These are phyloP conservation scores for Sakesphorus luctuosus DNA, from an alignment of 2,113 vertebrate genomes.

Conservation along the genomic window DNA sequence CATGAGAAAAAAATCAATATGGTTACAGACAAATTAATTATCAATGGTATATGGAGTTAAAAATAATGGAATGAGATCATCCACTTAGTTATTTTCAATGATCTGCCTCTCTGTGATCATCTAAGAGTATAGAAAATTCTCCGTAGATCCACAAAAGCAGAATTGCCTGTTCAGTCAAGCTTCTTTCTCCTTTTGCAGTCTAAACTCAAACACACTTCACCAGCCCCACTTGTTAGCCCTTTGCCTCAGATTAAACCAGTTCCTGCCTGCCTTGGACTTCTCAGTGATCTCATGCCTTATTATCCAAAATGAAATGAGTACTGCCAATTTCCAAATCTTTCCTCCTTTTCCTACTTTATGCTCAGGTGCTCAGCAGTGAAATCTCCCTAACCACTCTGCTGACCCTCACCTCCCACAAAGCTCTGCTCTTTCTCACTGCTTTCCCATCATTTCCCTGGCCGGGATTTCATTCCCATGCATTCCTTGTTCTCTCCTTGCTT, in stretches of 20 bases:
- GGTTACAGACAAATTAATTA: slow-evolving; percentile 80
- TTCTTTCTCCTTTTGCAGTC: neutral
- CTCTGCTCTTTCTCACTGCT: neutral
- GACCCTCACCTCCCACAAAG: neutral
- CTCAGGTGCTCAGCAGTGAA: neutral
- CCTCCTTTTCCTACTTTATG: neutral
- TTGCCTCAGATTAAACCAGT: neutral
- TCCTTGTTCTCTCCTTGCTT: neutral
- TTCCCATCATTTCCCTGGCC: neutral
- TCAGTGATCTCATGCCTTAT: neutral
- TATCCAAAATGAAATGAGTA: neutral
- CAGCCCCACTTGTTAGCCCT: neutral
- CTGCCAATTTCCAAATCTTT: neutral
- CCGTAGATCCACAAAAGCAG: slow-evolving; percentile 5
- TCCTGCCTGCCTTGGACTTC: neutral
- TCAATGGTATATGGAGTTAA: slow-evolving; percentile 72
- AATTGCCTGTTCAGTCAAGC: neutral
- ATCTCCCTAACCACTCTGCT: neutral
- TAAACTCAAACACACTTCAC: neutral
- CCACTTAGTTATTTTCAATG: slow-evolving; percentile 63
- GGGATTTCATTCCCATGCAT: neutral
- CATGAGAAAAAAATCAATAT: slow-evolving; percentile 72
- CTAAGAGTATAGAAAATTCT: slow-evolving; percentile 30
- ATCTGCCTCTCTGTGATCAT: neutral
- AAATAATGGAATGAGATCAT: slow-evolving; percentile 76